These are phyloP conservation scores for Pipistrellus pygmaeus DNA, from an alignment of 2,797 vertebrate species.

Conservation along the genomic window DNA sequence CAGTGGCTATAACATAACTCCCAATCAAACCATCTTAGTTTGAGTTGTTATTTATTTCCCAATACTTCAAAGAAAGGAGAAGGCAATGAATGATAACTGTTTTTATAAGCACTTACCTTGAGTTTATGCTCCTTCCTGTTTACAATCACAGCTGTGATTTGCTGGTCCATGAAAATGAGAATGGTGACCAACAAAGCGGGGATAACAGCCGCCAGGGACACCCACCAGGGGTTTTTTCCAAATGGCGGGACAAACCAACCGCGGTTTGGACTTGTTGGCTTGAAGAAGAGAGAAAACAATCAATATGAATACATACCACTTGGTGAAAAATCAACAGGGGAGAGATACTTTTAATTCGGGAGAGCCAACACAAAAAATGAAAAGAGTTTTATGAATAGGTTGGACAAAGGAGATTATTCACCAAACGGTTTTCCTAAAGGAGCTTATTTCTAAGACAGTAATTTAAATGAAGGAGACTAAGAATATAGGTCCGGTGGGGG, in stretches of 20 bases:
- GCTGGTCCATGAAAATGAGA: conserved; percentile 99
- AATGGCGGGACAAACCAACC: conserved; percentile 97
- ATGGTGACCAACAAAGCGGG: conserved; percentile 98
- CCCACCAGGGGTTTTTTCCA: conserved; percentile 99
- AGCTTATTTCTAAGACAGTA: not conserved
- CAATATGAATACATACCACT: not conserved
- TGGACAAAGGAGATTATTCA: conserved; percentile 9
- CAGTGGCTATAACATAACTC: not conserved
- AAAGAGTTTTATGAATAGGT: not conserved
- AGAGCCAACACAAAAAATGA: not conserved
- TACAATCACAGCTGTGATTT: conserved; percentile 98
- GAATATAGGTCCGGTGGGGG: not conserved
- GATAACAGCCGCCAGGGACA: conserved; percentile 94
- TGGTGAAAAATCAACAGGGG: not conserved
- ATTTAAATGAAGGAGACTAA: conserved; percentile 38
- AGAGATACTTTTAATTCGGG: not conserved
- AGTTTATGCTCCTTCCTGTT: conserved; percentile 99
- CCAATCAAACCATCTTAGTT: not conserved
- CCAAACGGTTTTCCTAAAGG: not conserved
- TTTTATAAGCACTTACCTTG: conserved; percentile 89
- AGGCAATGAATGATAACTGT: too few relatives aligned
- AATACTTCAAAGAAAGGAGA: not conserved
- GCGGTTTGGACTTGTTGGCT: conserved; percentile 95
- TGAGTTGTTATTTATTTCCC: not conserved
- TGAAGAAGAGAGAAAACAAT: conserved; percentile 66